These are phyloP conservation scores for Rhea americana DNA, from an alignment of 2,113 vertebrate genomes.

Conservation along the genomic window DNA sequence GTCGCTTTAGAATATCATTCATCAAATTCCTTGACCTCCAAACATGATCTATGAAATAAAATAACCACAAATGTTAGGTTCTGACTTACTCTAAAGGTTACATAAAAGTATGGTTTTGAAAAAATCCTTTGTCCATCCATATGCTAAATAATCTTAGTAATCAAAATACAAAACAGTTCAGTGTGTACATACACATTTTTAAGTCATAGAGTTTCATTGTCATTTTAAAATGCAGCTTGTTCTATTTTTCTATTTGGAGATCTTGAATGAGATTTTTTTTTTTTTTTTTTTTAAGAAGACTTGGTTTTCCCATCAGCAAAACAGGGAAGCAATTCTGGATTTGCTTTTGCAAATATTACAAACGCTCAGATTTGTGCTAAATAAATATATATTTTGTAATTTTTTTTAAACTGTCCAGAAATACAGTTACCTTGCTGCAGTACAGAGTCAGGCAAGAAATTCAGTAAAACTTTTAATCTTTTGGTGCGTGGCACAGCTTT, in stretches of 20 bases:
- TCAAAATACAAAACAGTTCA: background rate
- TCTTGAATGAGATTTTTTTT: background rate
- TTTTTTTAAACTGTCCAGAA: background rate
- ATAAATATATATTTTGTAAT: background rate
- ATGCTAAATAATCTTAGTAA: background rate
- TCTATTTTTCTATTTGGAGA: background rate
- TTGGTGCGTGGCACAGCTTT: background rate
- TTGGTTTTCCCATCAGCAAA: background rate
- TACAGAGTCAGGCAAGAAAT: background rate
- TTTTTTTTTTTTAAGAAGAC: background rate
- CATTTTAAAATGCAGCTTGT: background rate
- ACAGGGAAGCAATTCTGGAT: background rate
- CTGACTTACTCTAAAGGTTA: background rate
- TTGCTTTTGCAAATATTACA: background rate
- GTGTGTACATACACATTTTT: background rate
- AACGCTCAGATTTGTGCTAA: background rate
- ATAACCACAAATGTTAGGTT: background rate
- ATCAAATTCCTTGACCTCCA: background rate
- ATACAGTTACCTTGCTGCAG: background rate
- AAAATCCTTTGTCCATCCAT: background rate
- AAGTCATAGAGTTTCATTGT: background rate
- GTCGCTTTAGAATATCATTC: background rate
- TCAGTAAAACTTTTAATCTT: background rate
- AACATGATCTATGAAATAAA: background rate
- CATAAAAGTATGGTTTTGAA: rapidly evolving